Evolutionary conservation across 2,888 invertebrate species (phyloP), one percentile per base, ranked within the genome.

Genomic region (Therioaphis trifolii): DNA sequence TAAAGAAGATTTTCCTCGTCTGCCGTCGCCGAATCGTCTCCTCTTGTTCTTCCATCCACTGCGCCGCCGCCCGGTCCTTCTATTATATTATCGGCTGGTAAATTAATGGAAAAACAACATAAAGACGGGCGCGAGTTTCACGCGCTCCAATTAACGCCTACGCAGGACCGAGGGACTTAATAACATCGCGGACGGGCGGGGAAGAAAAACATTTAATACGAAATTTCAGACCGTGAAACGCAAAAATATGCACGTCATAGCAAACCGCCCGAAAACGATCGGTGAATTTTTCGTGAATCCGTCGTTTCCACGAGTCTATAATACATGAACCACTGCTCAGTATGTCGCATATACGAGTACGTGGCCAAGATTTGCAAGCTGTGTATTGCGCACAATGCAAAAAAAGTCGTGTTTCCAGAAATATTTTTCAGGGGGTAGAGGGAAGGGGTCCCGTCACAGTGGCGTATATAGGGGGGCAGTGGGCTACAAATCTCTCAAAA

Each of bases 81-180:
- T 74, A 63, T 74, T 82, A 63, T 74, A 74, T 63, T 82, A 82
- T 82, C 82, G 82, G 82, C 40, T 66, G 82, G 74, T 74, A 66
- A 82, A 82, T 74, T 82, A 82, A 82, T 82, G 82, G 82, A 82
- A 82, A 82, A 82, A 82, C 82, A 82, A 80, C 79, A 80, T 66
- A 43, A 74, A 43, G 71, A 46, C 55, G 18, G 4, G 61, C 49
- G 46, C 40, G 49, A 12, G 77, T 43, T 40, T 61, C 43, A 27
- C 61, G 29, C 68, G 80, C 63, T 82, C 72, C 82, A 82, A 82
- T 82, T 74, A 82, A 82, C 74, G 82, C 82, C 24, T 74, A 52
- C 24, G 58, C 21, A 49, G 35, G 24, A 40, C 43, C 24, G 35
- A 68, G 68, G 43, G 71, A 80, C 80, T 80, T 71, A 80, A 80